Conservation (phyloP, 2,113 vertebrate genomes). For the Oryzias curvinotus region DNA sequence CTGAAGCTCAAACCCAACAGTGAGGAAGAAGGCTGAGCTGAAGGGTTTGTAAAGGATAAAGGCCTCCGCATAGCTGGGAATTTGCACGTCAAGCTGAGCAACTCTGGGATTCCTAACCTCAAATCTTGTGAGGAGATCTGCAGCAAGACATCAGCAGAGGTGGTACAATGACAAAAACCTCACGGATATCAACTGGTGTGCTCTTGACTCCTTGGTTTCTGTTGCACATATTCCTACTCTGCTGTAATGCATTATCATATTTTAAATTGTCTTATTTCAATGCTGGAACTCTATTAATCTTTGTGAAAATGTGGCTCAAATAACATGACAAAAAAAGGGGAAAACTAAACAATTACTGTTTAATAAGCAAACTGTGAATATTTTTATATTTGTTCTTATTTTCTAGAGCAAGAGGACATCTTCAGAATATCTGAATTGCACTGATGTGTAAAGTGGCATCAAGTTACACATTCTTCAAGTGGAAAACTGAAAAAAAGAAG, state of each 20-base stretch:
- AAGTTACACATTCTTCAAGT: conserved; percentile 75
- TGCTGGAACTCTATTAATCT: too few relatives aligned
- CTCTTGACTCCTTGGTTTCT: conserved; percentile 2
- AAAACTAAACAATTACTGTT: not conserved
- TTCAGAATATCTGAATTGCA: conserved; percentile 39
- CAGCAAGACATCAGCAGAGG: conserved; percentile 44
- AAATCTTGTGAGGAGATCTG: conserved; percentile 37
- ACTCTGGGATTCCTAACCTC: conserved; percentile 60
- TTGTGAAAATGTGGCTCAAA: too few relatives aligned
- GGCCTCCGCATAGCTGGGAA: conserved; percentile 53
- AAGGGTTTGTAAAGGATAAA: conserved; percentile 35
- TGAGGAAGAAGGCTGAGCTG: conserved; percentile 17
- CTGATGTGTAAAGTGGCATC: conserved; percentile 64
- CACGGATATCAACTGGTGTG: conserved; percentile 9
- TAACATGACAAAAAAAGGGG: not conserved
- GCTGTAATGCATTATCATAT: too few relatives aligned
- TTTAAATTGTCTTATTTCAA: too few relatives aligned
- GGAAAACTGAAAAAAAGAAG: conserved; percentile 50
- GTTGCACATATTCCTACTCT: not conserved
- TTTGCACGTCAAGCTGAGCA: conserved; percentile 67
- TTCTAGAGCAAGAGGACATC: conserved; percentile 27
- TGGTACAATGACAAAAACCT: conserved; percentile 12
- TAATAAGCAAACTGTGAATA: not conserved
- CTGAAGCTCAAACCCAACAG: too few relatives aligned
- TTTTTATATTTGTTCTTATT: not conserved